These are phyloP conservation scores for Ploceus nigricollis DNA, from an alignment of 2,113 vertebrate genomes.

Conservation along the genomic window DNA sequence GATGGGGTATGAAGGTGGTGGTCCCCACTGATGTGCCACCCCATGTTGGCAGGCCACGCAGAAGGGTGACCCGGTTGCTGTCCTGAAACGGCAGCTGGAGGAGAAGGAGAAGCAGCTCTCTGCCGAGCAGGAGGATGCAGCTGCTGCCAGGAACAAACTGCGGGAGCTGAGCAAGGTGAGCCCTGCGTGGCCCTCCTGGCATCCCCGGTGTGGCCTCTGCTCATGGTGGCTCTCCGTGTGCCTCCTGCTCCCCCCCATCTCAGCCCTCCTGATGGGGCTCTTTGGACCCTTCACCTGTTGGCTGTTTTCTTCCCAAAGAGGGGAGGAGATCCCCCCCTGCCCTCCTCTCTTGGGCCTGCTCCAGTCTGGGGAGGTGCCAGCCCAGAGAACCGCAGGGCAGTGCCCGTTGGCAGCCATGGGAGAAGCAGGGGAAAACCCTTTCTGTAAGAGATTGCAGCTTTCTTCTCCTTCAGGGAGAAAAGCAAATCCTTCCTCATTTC, in stretches of 20 bases:
- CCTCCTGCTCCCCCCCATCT: background rate
- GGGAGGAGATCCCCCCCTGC: background rate
- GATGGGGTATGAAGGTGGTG: background rate
- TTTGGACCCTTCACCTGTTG: background rate
- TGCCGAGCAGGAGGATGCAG: slow-evolving; percentile 81
- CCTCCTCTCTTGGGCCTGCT: background rate
- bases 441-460: background rate
- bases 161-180: slow-evolving; percentile 87
- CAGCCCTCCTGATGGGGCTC: background rate
- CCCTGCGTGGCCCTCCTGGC: accelerated
- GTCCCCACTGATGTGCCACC: background rate
- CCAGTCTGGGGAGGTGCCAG: background rate
- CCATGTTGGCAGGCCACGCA: slow-evolving; percentile 79
- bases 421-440: background rate
- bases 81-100: slow-evolving; percentile 90
- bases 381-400: background rate
- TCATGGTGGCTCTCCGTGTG: accelerated
- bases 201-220: accelerated
- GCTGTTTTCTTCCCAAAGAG: background rate
- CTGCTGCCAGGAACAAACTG: slow-evolving; percentile 81
- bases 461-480: background rate
- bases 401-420: background rate
- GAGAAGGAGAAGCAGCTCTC: slow-evolving; percentile 89
- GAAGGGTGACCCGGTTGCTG: slow-evolving; percentile 86
- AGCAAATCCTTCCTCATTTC: accelerated